Evolutionary conservation across 2,797 vertebrate genomes (phyloP).

Genomic region (Rhynchonycteris naso): DNA sequence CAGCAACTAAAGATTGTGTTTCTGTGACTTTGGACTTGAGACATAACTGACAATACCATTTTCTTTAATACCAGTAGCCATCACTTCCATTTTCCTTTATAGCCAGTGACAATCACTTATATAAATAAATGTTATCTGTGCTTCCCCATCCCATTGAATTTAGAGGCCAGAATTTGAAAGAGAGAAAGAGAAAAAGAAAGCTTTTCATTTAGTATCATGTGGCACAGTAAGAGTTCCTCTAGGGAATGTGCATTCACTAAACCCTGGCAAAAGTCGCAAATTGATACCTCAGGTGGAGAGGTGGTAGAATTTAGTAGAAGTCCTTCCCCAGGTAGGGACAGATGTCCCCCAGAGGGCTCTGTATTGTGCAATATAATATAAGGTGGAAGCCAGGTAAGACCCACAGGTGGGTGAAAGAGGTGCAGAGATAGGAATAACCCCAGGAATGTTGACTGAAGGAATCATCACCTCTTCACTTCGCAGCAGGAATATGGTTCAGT

Average conservation of each 20-base stretch:
- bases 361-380: not conserved
- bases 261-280: constrained; percentile 60
- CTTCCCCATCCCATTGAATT: not conserved
- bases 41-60: not conserved
- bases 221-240: constrained; percentile 27
- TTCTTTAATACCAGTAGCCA: not conserved
- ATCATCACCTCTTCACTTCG: not conserved
- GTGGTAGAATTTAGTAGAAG: constrained; percentile 37
- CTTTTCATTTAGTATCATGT: constrained; percentile 44
- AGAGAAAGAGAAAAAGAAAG: not conserved
- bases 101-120: not conserved
- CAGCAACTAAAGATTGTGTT: not conserved
- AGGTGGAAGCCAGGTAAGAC: not conserved
- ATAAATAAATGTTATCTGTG: constrained; percentile 34
- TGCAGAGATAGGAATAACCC: not conserved
- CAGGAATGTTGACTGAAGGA: not conserved
- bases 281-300: constrained; percentile 46
- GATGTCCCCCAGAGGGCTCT: constrained; percentile 29
- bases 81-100: constrained; percentile 1
- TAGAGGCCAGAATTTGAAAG: constrained; percentile 63
- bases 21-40: not conserved
- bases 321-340: not conserved
- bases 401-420: not conserved
- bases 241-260: constrained; percentile 58
- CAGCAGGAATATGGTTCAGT: not conserved